A percentile compares a stretch with the other conserved stretches of the same genome.
Conservation (phyloP, 2,113 vertebrate species). For the Speoplatyrhinus poulsoni region DNA sequence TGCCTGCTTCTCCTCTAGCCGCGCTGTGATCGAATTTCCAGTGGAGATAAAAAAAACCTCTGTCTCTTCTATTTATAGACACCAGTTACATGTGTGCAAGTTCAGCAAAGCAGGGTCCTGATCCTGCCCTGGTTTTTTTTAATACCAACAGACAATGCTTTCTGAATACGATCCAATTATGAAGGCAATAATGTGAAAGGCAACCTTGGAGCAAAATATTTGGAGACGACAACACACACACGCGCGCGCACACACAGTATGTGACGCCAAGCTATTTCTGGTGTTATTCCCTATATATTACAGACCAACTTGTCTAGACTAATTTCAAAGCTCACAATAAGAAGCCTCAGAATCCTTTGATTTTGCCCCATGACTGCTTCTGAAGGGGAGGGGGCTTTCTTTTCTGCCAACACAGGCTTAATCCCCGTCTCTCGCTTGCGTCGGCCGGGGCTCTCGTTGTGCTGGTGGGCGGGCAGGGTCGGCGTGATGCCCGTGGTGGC, state of each 20-base stretch:
- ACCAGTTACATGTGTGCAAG: neutral
- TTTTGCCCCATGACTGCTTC: constrained; percentile 40
- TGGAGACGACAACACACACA: neutral
- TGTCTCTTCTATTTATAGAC: constrained; percentile 27
- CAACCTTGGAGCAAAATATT: neutral
- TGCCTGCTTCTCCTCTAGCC: neutral
- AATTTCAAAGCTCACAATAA: constrained; percentile 7
- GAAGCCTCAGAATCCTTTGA: constrained; percentile 48
- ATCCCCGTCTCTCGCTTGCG: constrained; percentile 17
- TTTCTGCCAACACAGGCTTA: constrained; percentile 51
- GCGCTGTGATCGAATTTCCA: constrained; percentile 4
- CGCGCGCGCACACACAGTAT: neutral
- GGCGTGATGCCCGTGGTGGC: constrained; percentile 38
- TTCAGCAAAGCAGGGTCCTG: neutral
- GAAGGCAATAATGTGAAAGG: neutral
- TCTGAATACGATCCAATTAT: neutral
- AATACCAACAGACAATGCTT: neutral
- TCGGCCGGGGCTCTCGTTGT: neutral
- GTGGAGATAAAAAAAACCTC: constrained; percentile 14
- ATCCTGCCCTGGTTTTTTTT: neutral
- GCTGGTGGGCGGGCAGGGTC: constrained; percentile 30
- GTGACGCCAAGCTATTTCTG: neutral
- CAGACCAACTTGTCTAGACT: neutral
- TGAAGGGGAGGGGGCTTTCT: constrained; percentile 49
- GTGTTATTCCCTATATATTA: neutral